A percentile compares a stretch with the other conserved stretches of the same genome.
phyloP scores from a whole-genome alignment of 2,888 invertebrate genomes.

The Lycaena phlaeas region DNA sequence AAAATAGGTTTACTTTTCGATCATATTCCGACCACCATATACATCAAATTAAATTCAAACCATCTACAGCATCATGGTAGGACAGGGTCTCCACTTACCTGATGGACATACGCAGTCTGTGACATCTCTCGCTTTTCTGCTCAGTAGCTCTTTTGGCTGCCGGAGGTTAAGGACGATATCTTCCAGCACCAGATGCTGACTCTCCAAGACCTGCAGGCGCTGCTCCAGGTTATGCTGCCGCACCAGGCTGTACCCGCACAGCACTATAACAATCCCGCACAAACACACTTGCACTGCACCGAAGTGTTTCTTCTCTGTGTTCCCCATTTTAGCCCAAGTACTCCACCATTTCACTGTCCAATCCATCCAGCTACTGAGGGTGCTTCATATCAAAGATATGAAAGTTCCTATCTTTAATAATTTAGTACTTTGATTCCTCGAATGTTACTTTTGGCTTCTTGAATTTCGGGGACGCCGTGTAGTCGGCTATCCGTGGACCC shows the following conservation, averaged over 20 bases:
- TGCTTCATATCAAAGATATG: not conserved
- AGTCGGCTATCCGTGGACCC: slow-evolving; percentile 25
- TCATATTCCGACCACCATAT: too few relatives aligned
- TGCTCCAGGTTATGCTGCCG: slow-evolving; percentile 54
- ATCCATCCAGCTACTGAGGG: slow-evolving; percentile 16
- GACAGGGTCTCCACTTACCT: slow-evolving; percentile 56
- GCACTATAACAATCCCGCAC: slow-evolving; percentile 47
- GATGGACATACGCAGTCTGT: slow-evolving; percentile 58
- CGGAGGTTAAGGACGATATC: slow-evolving; percentile 24
- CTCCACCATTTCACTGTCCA: slow-evolving; percentile 37
- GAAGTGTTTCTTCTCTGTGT: slow-evolving; percentile 40
- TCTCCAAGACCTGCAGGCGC: slow-evolving; percentile 46
- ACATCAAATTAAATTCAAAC: too few relatives aligned
- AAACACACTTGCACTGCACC: slow-evolving; percentile 58
- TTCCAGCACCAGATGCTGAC: slow-evolving; percentile 28
- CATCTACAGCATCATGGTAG: too few relatives aligned
- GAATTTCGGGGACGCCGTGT: slow-evolving; percentile 22
- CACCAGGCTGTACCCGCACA: slow-evolving; percentile 51
- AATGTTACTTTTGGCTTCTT: too few relatives aligned
- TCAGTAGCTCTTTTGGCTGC: slow-evolving; percentile 29
- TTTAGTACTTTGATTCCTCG: not conserved
- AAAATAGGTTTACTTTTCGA: too few relatives aligned
- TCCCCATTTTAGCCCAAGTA: slow-evolving; percentile 26
- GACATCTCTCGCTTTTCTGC: slow-evolving; percentile 46
- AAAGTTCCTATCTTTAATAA: too few relatives aligned